These are phyloP conservation scores for Liodrosophila aerea DNA, from an alignment of 2,888 invertebrate genomes.

Conservation along the genomic window DNA sequence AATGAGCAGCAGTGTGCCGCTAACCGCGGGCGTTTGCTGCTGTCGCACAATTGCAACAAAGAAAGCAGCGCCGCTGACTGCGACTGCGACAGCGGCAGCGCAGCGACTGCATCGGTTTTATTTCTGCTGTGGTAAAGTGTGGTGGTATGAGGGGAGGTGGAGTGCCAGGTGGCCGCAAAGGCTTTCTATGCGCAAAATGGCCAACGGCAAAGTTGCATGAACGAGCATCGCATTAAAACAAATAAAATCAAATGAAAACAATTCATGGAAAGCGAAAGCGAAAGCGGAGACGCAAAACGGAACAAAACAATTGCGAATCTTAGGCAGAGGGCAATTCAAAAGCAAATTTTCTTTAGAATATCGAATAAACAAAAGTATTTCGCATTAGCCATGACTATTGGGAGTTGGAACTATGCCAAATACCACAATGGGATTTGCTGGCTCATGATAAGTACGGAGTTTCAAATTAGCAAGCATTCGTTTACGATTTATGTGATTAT, in stretches of 20 bases:
- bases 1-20: conserved; percentile 46
- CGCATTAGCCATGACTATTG: too few species aligned
- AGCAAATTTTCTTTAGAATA: too few species aligned
- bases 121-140: background rate
- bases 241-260: conserved; percentile 46
- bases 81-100: background rate
- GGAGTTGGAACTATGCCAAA: too few species aligned
- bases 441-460: too few species aligned
- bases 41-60: conserved; percentile 15
- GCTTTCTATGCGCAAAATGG: conserved; percentile 4
- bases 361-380: too few species aligned
- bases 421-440: too few species aligned
- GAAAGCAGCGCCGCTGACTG: conserved; percentile 19
- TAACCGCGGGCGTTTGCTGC: conserved; percentile 38
- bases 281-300: background rate
- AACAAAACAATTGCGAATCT: background rate
- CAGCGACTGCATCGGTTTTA: background rate
- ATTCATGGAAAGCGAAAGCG: conserved; percentile 5
- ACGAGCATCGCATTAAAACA: conserved; percentile 40
- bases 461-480: too few species aligned
- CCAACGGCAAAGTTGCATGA: conserved; percentile 8
- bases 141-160: background rate
- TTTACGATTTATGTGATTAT: too few species aligned
- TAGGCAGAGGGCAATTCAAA: conserved; percentile 15
- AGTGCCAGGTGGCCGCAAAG: background rate